Evolutionary conservation across 2,888 invertebrate species (phyloP), one percentile per base, ranked within the genome.

Genomic region (Helobdella robusta): DNA sequence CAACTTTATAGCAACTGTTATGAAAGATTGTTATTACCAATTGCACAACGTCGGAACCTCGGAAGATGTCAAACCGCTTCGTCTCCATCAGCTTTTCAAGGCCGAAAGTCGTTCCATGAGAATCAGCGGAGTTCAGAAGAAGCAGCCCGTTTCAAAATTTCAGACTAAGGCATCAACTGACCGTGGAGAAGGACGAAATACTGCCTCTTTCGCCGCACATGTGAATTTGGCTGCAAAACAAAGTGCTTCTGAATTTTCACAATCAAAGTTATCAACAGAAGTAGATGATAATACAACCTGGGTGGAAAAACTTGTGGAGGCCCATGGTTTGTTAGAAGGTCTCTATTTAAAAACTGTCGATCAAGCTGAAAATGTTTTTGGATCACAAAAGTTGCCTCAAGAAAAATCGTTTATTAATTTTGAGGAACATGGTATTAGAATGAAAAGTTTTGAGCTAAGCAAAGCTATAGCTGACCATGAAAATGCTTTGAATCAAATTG

Each of bases 261-360:
- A n/a, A n/a, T n/a, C n/a, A n/a, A n/a, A n/a, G n/a, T n/a, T n/a
- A n/a, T n/a, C n/a, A n/a, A n/a, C n/a, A n/a, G 46, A 60, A 44
- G 50, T 32, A 50, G 62, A 62, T 34, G 62, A 62, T 5, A 34
- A 46, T 34, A 11, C 62, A 18, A 5, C 25, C 15, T 62, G 62
- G 62, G 23, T 62, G 32, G 50, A 62, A 34, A 36, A 32, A 23
- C 32, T 62, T 20, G 62, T 62, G 8, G 62, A 62, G 62, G 62
- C 62, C 18, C 46, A 40, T 18, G 62, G 62, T 2, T 62, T 25
- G n/a, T 20, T 62, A 20, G 62, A 62, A 30, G 46, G 30, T 35
- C 25, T 44, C n/a, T 62, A 62, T 28, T 34, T 62, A 32, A n/a
- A 30, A 28, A 50, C 46, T 11, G 32, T 62, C 32, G 62, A 62